phyloP scores from a whole-genome alignment of 2,888 invertebrate genomes.

The Apocheima hispidaria region DNA sequence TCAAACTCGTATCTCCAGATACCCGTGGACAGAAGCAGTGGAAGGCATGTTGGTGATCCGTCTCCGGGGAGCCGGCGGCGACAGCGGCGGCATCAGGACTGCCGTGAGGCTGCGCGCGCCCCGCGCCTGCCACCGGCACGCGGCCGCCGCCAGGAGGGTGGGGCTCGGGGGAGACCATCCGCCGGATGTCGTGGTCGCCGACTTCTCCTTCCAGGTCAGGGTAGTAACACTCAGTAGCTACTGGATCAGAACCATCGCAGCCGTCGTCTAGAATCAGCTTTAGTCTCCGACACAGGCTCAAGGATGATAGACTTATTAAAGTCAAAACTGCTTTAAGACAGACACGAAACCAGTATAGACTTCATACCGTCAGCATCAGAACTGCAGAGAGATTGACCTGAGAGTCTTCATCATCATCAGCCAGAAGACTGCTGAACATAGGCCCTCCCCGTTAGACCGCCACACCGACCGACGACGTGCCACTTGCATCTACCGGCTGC shows the following conservation, averaged over 20 bases:
- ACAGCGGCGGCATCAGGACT: conserved; percentile 63
- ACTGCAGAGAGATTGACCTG: no score
- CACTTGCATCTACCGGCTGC: no score
- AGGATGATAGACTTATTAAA: no score
- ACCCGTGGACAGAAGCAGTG: conserved; percentile 82
- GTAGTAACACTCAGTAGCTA: background rate
- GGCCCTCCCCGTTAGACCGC: no score
- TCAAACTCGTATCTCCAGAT: conserved; percentile 57
- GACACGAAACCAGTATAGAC: no score
- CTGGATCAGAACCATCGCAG: background rate
- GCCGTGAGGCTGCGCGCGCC: conserved; percentile 70
- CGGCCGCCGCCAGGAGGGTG: conserved; percentile 67
- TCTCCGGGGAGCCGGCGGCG: conserved; percentile 64
- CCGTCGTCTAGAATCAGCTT: no score
- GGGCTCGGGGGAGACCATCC: conserved; percentile 57
- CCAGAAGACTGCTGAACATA: no score
- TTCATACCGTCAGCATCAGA: no score
- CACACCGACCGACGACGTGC: no score
- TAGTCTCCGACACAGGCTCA: no score
- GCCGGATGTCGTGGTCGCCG: conserved; percentile 71
- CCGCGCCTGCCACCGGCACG: conserved; percentile 75
- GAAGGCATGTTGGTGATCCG: conserved; percentile 81
- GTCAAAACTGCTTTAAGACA: no score
- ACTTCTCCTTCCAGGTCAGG: conserved; percentile 76
- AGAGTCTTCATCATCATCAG: no score